These are phyloP conservation scores for Pituophis catenifer DNA, from an alignment of 2,113 vertebrate species.

Conservation along the genomic window DNA sequence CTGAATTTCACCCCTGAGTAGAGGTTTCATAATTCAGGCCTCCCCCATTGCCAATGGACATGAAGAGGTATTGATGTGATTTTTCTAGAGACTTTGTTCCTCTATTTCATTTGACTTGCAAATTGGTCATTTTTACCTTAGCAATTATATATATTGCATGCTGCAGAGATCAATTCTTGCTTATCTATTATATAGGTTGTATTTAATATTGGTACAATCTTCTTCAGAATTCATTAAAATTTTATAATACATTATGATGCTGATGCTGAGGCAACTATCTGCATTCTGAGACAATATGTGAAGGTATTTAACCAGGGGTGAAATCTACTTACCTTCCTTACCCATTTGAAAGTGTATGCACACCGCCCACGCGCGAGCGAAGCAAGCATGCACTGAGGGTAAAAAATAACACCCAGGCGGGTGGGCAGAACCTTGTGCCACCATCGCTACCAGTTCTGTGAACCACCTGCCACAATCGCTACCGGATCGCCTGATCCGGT, in stretches of 20 bases:
- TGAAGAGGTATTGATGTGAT: too few species aligned
- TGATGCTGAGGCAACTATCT: neutral
- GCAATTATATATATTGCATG: neutral
- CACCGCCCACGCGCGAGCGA: accelerated
- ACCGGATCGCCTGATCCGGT: too few species aligned
- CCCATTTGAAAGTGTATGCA: too few species aligned
- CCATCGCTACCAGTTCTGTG: too few species aligned
- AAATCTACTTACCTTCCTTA: too few species aligned
- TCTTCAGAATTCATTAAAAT: neutral
- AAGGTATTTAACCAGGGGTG: neutral
- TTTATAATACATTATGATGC: neutral
- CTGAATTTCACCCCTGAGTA: neutral
- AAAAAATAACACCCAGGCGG: too few species aligned
- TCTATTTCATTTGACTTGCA: too few species aligned
- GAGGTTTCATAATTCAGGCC: neutral
- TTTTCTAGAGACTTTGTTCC: too few species aligned
- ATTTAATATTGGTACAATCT: neutral
- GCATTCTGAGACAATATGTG: neutral
- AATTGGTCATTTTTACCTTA: neutral
- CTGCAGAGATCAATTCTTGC: neutral
- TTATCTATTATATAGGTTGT: neutral
- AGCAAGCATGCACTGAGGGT: too few species aligned
- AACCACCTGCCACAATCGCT: too few species aligned
- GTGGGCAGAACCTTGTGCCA: too few species aligned
- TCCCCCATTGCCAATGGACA: neutral